Conservation (phyloP, 2,888 invertebrate genomes). For the Acronicta aceris region DNA sequence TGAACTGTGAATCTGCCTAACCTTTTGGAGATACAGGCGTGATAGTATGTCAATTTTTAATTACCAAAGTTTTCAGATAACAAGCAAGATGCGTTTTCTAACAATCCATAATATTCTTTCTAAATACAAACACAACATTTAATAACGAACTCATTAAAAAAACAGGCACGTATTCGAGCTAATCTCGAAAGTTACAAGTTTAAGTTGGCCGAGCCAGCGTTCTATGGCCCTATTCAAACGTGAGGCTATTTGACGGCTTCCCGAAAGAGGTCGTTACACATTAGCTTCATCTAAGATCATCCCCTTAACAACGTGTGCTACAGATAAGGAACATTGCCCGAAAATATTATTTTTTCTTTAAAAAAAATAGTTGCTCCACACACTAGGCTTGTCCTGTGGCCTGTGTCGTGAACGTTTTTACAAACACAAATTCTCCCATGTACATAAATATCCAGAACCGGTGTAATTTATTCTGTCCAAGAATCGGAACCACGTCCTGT, state of each 20-base stretch:
- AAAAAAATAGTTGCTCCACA: no score
- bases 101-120: constrained; percentile 1
- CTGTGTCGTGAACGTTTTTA: no score
- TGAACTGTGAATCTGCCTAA: no score
- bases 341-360: neutral
- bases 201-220: constrained; percentile 35
- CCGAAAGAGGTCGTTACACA: constrained; percentile 37
- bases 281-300: constrained; percentile 40
- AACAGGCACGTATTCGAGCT: constrained; percentile 35
- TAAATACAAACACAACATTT: constrained; percentile 11
- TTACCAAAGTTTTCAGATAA: neutral
- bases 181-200: constrained; percentile 46
- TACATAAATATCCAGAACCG: no score
- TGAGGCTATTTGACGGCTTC: constrained; percentile 39
- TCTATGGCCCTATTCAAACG: constrained; percentile 41
- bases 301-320: constrained; percentile 36
- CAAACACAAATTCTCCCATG: no score
- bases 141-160: constrained; percentile 47
- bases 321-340: constrained; percentile 23
- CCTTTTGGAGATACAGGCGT: no score
- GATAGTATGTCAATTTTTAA: neutral
- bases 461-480: no score
- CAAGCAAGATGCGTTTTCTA: neutral
- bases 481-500: no score
- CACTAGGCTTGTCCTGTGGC: no score